Base-by-base conservation (phyloP, 92 coral and sea anemone species). In the Umimayanthus kanabou region DNA sequence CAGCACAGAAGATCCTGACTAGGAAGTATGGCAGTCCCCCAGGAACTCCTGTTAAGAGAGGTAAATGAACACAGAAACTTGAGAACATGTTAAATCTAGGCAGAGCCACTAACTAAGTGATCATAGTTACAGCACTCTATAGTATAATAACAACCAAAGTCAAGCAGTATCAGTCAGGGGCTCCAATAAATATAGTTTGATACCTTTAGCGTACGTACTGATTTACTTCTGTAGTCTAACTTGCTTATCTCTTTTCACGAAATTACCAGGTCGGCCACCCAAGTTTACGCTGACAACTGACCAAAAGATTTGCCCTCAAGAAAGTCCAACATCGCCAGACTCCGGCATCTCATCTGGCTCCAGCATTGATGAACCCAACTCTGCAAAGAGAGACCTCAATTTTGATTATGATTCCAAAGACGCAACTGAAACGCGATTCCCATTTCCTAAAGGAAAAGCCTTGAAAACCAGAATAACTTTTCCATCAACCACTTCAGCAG, bases 271-370 rank as follows among this genome's bases (percentile, higher is more conserved):
- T 3, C 92, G 96, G 42, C 91, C 94, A n/a, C 94, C 94, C 71
- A 95, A 93, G 85, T 95, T 81, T 80, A 73, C 86, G 39, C 88
- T 89, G 50, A 84, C 95, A 53, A 33, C 87, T 23, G 98, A 93
- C 80, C 89, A 80, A 72, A 94, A 94, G 93, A 72, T 94, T 10
- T 91, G 92, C 9, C 96, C 98, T 25, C 95, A 97, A 57, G 94
- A 90, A 87, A 97, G 99, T 65, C 99, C 99, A 10, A 97, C 99
- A 0, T 97, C 99, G 8, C 98, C 99, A n/a, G 99, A 97, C 88
- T 97, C 99, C 0, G 99, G 96, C 4, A 97, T 97, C 81, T 97
- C 99, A 0, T 93, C 99, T 5, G 96, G 98, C 18, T 89, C 92
- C 15, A 91, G 94, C 82, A 79, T 86, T 49, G 97, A 94, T 79